Evolutionary conservation across 2,113 vertebrate genomes (phyloP).

Genomic region (Perccottus glenii): DNA sequence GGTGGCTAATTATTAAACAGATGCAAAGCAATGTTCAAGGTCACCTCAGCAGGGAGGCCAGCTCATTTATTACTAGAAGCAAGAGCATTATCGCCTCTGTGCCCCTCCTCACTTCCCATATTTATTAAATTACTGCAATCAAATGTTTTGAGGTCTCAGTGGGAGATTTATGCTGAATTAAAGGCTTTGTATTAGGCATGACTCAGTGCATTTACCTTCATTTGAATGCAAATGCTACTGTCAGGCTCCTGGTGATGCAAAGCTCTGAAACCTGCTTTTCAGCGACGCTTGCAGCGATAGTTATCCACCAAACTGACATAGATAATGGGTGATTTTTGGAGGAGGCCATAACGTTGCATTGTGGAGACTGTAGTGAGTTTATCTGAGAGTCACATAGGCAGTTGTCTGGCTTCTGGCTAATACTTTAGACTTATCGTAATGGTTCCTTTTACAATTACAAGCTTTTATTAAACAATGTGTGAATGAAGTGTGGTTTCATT

Average conservation of each 20-base stretch:
- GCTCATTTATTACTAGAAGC: not conserved
- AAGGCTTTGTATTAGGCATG: conserved; percentile 3
- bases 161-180: not conserved
- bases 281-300: conserved; percentile 17
- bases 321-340: conserved; percentile 18
- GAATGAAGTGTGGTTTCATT: conserved; percentile 16
- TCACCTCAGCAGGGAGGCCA: not conserved
- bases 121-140: not conserved
- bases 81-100: not conserved
- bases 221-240: conserved; percentile 9
- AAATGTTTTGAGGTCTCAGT: not conserved
- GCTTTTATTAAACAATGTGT: conserved; percentile 23
- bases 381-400: conserved; percentile 22
- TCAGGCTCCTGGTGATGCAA: conserved; percentile 31
- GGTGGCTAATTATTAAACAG: conserved; percentile 15
- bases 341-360: conserved; percentile 25
- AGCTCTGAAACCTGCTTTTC: conserved; percentile 22
- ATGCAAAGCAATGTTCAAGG: conserved; percentile 11
- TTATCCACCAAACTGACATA: conserved; percentile 17
- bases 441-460: conserved; percentile 17
- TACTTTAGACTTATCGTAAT: conserved; percentile 21
- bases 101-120: not conserved
- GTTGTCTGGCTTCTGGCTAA: conserved; percentile 20
- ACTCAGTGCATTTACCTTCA: not conserved
- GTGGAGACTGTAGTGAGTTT: conserved; percentile 48